Conservation (phyloP, 1,140 invertebrate species). For the Drosophila pandora region DNA sequence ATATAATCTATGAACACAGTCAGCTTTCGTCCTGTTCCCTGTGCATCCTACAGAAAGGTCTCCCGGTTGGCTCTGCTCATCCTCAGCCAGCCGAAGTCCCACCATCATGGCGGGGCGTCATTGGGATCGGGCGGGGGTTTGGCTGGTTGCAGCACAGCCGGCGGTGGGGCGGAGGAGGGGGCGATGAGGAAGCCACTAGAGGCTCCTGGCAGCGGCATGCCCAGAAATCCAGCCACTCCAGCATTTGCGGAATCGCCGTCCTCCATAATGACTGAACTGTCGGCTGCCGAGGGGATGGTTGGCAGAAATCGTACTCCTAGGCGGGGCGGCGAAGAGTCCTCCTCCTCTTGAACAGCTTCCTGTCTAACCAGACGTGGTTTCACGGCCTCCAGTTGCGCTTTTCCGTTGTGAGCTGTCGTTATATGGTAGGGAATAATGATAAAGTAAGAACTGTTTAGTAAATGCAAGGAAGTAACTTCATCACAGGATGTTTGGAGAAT, state of each 20-base stretch:
- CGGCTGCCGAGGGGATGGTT: conserved; percentile 92
- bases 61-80: conserved; percentile 26
- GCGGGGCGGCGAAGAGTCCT: conserved; percentile 87
- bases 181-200: conserved; percentile 67
- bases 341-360: conserved; percentile 88
- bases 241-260: conserved; percentile 85
- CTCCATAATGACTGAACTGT: conserved; percentile 90
- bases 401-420: conserved; percentile 70
- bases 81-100: conserved; percentile 37
- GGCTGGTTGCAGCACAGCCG: conserved; percentile 49
- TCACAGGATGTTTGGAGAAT: too few relatives aligned
- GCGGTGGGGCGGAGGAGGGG: conserved; percentile 15
- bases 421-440: not conserved
- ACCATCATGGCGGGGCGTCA: conserved; percentile 73
- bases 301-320: conserved; percentile 88
- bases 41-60: conserved; percentile 51
- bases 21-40: conserved; percentile 58
- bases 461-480: too few relatives aligned
- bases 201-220: conserved; percentile 68
- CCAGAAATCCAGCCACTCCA: conserved; percentile 44
- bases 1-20: conserved; percentile 77
- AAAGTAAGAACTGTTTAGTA: too few relatives aligned
- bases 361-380: conserved; percentile 89
- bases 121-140: conserved; percentile 71
- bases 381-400: conserved; percentile 54